Percentiles rank a stretch among this genome's conserved stretches.
Conservation (phyloP, 2,113 vertebrate species). For the Puntigrus tetrazona region DNA sequence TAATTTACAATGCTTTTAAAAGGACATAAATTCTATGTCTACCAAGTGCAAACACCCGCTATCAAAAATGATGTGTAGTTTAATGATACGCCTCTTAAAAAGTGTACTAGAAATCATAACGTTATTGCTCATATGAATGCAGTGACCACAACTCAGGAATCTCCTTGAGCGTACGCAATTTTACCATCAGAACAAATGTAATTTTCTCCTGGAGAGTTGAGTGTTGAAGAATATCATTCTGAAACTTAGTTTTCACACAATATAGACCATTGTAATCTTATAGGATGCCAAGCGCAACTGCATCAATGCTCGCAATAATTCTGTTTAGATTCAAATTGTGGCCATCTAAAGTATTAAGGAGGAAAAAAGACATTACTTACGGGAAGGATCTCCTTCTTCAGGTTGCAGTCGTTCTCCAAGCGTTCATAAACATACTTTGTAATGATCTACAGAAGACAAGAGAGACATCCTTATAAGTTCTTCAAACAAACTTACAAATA, state of each 20-base stretch:
- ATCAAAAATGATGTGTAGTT: constrained; percentile 67
- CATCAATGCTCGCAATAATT: constrained; percentile 70
- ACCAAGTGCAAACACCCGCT: constrained; percentile 56
- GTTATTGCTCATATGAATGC: constrained; percentile 26
- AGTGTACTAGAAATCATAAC: background rate
- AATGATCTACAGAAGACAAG: constrained; percentile 83
- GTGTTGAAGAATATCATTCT: background rate
- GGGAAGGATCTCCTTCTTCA: constrained; percentile 90
- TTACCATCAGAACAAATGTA: background rate
- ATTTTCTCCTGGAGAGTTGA: constrained; percentile 8
- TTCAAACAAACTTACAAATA: background rate
- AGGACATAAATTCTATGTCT: constrained; percentile 39
- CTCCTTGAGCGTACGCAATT: constrained; percentile 55
- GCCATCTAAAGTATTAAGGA: constrained; percentile 51
- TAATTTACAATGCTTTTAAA: constrained; percentile 57
- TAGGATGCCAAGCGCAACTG: constrained; percentile 61
- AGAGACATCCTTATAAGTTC: constrained; percentile 45
- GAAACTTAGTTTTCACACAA: constrained; percentile 50
- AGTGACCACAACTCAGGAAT: constrained; percentile 66
- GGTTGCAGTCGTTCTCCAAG: constrained; percentile 91
- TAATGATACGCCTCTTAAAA: constrained; percentile 22
- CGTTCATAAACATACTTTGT: constrained; percentile 93
- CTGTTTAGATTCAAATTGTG: constrained; percentile 73
- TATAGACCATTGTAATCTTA: constrained; percentile 65
- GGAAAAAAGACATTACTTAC: constrained; percentile 78